A percentile compares a stretch with the other conserved stretches of the same genome.
phyloP scores from a whole-genome alignment of 53 echinoderm and acorn worm species.

The Henricia sp. region DNA sequence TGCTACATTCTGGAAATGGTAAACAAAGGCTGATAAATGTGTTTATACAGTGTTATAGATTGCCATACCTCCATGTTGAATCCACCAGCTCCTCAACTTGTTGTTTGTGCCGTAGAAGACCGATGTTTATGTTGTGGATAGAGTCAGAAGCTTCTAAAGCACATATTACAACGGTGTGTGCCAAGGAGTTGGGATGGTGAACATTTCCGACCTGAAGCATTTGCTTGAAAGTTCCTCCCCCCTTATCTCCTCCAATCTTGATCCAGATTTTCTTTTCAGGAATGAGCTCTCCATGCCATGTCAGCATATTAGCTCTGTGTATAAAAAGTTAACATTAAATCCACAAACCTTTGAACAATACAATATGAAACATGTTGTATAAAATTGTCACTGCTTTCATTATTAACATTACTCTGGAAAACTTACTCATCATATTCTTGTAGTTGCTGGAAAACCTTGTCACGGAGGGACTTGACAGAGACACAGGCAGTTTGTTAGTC shows the following conservation, averaged over 20 bases:
- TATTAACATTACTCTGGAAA: neutral
- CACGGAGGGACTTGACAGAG: conserved; percentile 13
- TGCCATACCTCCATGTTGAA: no score
- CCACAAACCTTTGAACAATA: neutral
- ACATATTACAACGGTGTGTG: conserved; percentile 25
- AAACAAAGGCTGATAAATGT: no score
- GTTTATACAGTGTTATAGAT: no score
- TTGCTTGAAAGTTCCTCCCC: conserved; percentile 59
- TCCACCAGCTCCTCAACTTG: conserved; percentile 47
- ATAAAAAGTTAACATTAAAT: neutral
- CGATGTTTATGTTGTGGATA: conserved; percentile 42
- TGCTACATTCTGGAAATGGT: no score
- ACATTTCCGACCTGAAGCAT: conserved; percentile 62
- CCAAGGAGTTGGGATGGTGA: conserved; percentile 32
- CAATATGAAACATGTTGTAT: neutral
- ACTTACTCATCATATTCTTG: conserved; percentile 29
- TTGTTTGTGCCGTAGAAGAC: conserved; percentile 9
- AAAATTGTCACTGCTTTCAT: neutral
- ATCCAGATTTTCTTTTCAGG: conserved; percentile 24
- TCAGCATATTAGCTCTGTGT: conserved; percentile 21
- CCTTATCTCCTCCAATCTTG: conserved; percentile 56
- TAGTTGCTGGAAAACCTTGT: conserved; percentile 39
- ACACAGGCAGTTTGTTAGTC: no score
- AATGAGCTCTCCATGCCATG: conserved; percentile 40
- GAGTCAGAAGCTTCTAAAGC: conserved; percentile 41